Evolutionary conservation across 2,113 vertebrate species (phyloP).

Genomic region (Psammodynastes pulverulentus): DNA sequence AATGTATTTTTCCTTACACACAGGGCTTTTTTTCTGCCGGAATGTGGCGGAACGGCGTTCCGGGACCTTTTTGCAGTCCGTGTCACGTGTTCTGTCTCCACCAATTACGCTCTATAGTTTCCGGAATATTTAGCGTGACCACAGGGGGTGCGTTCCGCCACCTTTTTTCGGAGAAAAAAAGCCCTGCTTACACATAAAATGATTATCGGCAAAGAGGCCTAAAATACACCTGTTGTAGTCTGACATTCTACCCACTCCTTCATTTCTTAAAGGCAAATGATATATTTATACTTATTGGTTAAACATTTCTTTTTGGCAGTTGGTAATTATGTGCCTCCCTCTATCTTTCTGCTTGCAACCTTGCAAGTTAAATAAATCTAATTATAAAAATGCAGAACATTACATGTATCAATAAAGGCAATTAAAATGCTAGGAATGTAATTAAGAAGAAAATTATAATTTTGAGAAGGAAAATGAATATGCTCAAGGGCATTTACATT

Average conservation of each 20-base stretch:
- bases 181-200: neutral
- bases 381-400: constrained; percentile 65
- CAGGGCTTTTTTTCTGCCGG: no score
- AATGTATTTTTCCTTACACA: neutral
- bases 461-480: constrained; percentile 57
- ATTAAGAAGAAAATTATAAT: constrained; percentile 61
- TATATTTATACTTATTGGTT: constrained; percentile 58
- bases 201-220: neutral
- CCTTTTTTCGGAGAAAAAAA: no score
- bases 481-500: constrained; percentile 51
- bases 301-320: constrained; percentile 40
- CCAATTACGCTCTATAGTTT: no score
- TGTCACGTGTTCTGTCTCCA: no score
- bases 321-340: constrained; percentile 58
- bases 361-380: constrained; percentile 63
- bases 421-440: constrained; percentile 59
- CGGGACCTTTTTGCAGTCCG: no score
- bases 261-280: constrained; percentile 44
- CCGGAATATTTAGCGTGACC: no score
- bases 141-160: no score
- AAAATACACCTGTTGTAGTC: neutral
- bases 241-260: constrained; percentile 39
- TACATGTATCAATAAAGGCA: constrained; percentile 62
- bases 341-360: constrained; percentile 59
- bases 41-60: no score